Conservation (phyloP, 2,113 vertebrate species). For the Paramormyrops kingsleyae region DNA sequence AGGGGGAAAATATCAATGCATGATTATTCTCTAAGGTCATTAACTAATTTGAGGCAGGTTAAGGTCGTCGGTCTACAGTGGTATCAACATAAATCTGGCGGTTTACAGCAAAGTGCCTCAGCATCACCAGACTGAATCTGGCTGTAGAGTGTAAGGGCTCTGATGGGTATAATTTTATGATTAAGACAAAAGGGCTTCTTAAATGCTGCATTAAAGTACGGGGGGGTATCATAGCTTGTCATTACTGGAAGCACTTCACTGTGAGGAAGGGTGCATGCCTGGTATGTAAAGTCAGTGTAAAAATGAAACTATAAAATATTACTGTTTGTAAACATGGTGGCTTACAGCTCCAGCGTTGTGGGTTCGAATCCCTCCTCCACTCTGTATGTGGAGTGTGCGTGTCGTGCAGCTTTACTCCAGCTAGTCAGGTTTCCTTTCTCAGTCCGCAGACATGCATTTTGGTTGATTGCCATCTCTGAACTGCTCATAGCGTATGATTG, state of each 20-base stretch:
- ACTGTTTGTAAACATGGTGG: not conserved
- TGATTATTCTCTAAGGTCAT: not conserved
- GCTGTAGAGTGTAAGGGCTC: not conserved
- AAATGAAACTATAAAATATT: not conserved
- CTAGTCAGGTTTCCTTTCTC: not conserved
- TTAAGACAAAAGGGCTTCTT: not conserved
- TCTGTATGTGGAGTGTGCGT: not conserved
- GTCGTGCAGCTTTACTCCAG: not conserved
- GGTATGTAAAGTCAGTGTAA: not conserved
- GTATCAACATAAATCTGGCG: not conserved
- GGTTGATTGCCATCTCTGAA: not conserved
- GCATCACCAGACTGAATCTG: not conserved
- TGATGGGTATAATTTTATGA: not conserved
- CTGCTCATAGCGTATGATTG: not conserved
- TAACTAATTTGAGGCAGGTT: not conserved
- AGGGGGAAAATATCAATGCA: not conserved
- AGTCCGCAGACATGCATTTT: not conserved
- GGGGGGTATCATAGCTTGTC: not conserved
- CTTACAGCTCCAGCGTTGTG: not conserved
- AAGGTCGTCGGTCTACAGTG: not conserved
- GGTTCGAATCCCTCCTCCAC: not conserved
- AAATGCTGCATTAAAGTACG: not conserved
- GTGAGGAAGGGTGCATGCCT: not conserved
- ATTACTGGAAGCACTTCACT: not conserved
- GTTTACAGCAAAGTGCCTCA: no score